A percentile compares a stretch with the other conserved stretches of the same genome.
Conservation (phyloP, 2,113 vertebrate genomes). For the Rynchops niger region DNA sequence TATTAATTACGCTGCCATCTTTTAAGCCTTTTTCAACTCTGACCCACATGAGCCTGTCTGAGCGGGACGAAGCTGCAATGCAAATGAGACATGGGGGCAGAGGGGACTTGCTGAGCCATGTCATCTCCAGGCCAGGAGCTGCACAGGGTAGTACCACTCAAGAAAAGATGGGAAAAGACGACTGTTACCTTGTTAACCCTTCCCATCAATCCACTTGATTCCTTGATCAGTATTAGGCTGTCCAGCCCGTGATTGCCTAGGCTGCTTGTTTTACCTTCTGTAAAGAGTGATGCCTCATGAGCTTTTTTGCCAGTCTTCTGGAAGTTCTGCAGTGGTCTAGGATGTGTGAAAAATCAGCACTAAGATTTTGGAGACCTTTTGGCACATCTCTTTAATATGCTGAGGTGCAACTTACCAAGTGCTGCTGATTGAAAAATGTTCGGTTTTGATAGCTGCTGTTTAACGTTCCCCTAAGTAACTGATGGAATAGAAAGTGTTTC, state of each 20-base stretch:
- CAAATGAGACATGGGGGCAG: background rate
- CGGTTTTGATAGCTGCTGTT: conserved; percentile 46
- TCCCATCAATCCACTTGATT: background rate
- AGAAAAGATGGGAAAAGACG: background rate
- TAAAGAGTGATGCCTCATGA: background rate
- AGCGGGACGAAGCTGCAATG: background rate
- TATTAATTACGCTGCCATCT: background rate
- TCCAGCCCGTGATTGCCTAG: background rate
- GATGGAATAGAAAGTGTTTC: conserved; percentile 56
- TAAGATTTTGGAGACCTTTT: background rate
- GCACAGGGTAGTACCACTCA: background rate
- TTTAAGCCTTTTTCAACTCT: conserved; percentile 32
- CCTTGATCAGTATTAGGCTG: background rate
- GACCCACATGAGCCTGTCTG: background rate
- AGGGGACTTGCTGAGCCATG: background rate
- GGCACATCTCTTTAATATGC: conserved; percentile 37
- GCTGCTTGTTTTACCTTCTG: background rate
- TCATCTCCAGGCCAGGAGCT: background rate
- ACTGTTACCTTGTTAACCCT: background rate
- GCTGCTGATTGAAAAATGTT: conserved; percentile 32
- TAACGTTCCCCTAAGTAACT: conserved; percentile 43
- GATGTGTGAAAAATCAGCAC: background rate
- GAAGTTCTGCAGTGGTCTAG: background rate
- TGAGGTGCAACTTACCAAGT: conserved; percentile 21
- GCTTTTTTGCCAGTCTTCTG: background rate